Evolutionary conservation across 2,888 invertebrate species (phyloP), one percentile per base, ranked within the genome.

Genomic region (Latheticus oryzae): DNA sequence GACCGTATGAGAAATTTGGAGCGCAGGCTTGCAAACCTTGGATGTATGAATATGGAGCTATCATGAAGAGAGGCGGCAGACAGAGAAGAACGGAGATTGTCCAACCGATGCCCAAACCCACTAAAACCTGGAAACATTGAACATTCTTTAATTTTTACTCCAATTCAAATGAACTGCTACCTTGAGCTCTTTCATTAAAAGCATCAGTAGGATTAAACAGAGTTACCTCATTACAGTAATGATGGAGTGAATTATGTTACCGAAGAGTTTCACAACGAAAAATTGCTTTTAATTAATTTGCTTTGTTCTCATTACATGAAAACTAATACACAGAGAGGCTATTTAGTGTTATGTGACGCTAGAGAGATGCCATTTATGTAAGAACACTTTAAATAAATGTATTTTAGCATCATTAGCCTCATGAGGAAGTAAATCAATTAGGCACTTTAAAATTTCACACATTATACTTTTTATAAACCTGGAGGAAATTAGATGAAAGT

Each of bases 51-150:
- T 82, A 85, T 0, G 84, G 82, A 2, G 87, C 76, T 69, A 87
- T 76, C 70, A 84, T 81, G 58, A 86, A 85, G 3, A 84, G 80
- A 2, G 89, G 84, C 0, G 89, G 88, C 17, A 87, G 76, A 52
- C 87, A 83, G 2, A 90, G 79, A 1, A 85, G 79, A 12, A 87
- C 77, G 11, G 85, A 85, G 4, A 84, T 83, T 7, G 83, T 75
- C 90, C 91, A 91, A 17, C 89, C 86, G 53, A 84, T 79, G 2
- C 82, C 84, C 60, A 91, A 80, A 65, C 88, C 89, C 50, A 85
- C 79, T 53, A 86, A 78, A 43, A 88, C 87, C 82, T 88, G 69
- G 2, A 77, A 73, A 28, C 12, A 28, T 28, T 28, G 28, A 28
- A 28, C 28, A 28, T n/a, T n/a, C n/a, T n/a, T n/a, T n/a, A n/a